A percentile compares a stretch with the other conserved stretches of the same genome.
Conservation (phyloP, 2,888 invertebrate species). For the Drosophila melanosoma region DNA sequence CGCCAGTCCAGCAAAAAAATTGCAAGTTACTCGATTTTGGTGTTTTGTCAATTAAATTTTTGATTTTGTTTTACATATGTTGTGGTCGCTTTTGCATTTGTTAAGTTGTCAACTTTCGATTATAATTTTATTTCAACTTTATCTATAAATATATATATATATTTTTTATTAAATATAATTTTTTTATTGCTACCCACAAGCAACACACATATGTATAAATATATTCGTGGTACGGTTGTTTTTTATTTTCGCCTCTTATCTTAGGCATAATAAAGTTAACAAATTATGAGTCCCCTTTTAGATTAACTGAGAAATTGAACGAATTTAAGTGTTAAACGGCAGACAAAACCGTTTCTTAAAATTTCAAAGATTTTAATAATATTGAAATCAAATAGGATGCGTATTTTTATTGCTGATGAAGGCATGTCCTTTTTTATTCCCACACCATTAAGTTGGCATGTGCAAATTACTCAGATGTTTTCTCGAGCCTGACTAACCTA, state of each 20-base stretch:
- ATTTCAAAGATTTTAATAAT: background rate
- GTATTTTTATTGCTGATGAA: background rate
- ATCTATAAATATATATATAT: background rate
- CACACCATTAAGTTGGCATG: background rate
- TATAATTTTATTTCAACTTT: background rate
- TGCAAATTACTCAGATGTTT: background rate
- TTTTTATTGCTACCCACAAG: background rate
- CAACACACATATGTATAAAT: background rate
- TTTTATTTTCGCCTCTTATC: background rate
- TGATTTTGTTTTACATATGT: slow-evolving; percentile 11
- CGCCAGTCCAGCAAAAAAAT: slow-evolving; percentile 4
- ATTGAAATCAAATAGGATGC: background rate
- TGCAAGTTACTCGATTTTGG: slow-evolving; percentile 25
- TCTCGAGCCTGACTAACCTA: background rate
- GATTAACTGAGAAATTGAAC: background rate
- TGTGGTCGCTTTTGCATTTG: slow-evolving; percentile 3
- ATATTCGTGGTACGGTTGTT: background rate
- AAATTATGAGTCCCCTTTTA: background rate
- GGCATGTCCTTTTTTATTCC: background rate
- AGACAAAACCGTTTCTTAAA: background rate
- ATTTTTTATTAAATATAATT: background rate
- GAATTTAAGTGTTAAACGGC: background rate
- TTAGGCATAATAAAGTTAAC: slow-evolving; percentile 2
- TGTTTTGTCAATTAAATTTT: slow-evolving; percentile 10
- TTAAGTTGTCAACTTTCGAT: background rate